phyloP scores from a whole-genome alignment of 2,113 vertebrate species.

The Elephas maximus region DNA sequence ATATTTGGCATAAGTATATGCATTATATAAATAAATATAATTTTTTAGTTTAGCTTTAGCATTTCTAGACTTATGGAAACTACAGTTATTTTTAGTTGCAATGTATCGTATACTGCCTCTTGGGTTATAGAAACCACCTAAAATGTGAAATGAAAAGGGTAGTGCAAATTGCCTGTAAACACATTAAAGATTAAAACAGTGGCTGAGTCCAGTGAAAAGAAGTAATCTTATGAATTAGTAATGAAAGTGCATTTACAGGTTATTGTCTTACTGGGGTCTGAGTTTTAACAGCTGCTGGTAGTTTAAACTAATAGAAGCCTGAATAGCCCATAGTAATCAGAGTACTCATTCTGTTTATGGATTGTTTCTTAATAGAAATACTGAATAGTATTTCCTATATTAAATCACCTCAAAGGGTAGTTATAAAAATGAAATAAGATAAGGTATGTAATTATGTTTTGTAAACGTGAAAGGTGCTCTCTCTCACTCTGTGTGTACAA shows the following conservation, averaged over 20 bases:
- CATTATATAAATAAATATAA: background rate
- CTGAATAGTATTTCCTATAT: constrained; percentile 29
- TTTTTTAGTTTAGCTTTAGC: constrained; percentile 27
- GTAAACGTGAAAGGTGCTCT: background rate
- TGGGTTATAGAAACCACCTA: constrained; percentile 51
- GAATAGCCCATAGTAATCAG: constrained; percentile 22
- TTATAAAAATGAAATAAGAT: constrained; percentile 62
- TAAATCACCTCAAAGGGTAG: constrained; percentile 14
- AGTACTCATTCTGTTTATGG: constrained; percentile 55
- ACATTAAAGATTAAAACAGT: constrained; percentile 55
- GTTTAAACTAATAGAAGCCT: constrained; percentile 65
- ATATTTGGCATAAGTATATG: background rate
- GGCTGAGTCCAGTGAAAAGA: constrained; percentile 19
- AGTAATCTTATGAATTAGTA: constrained; percentile 57
- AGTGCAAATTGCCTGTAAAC: constrained; percentile 66
- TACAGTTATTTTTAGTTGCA: constrained; percentile 42
- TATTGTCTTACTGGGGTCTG: constrained; percentile 53
- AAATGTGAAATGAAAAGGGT: constrained; percentile 53
- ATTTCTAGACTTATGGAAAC: constrained; percentile 22
- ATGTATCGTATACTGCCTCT: background rate
- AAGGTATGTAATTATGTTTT: constrained; percentile 54
- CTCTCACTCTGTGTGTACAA: background rate
- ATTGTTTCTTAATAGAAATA: constrained; percentile 67
- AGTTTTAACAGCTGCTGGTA: constrained; percentile 66
- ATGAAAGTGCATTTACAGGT: constrained; percentile 46